These are phyloP conservation scores for Melanerpes formicivorus DNA, from an alignment of 2,113 vertebrate species.

Conservation along the genomic window DNA sequence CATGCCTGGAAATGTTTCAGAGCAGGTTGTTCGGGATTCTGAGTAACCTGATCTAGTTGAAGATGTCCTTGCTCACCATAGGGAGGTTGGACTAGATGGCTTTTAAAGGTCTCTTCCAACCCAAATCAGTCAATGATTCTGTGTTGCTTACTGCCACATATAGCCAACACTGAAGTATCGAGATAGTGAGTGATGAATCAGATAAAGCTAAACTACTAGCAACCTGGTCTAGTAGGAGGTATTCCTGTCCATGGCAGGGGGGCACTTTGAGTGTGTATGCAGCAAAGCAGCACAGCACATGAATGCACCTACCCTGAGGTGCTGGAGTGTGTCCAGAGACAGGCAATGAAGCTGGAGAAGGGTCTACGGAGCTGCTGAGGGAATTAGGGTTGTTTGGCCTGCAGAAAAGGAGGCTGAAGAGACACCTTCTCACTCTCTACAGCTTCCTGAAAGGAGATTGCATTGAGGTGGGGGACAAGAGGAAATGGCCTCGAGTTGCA, in stretches of 20 bases:
- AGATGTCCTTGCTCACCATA: too few species aligned
- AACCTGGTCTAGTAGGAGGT: too few species aligned
- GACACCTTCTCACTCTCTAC: too few species aligned
- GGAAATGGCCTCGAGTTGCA: not conserved
- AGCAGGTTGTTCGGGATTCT: too few species aligned
- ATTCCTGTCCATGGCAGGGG: too few species aligned
- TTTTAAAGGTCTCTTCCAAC: too few species aligned
- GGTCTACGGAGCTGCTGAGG: not conserved
- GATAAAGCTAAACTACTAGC: not conserved
- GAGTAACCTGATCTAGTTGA: too few species aligned
- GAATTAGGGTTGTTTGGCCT: too few species aligned
- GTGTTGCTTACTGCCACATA: not conserved
- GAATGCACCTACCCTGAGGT: not conserved
- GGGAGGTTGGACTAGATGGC: too few species aligned
- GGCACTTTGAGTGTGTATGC: rapidly evolving
- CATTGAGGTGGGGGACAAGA: not conserved
- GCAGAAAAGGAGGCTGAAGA: too few species aligned
- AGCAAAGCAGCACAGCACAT: not conserved
- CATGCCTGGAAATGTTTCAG: too few species aligned
- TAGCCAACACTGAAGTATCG: not conserved
- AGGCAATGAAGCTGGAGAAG: not conserved
- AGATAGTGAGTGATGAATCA: not conserved
- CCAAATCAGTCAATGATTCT: not conserved
- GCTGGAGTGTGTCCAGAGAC: not conserved
- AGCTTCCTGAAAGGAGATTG: too few species aligned